Conservation (phyloP, 2,888 invertebrate genomes). For the Acronicta aceris region DNA sequence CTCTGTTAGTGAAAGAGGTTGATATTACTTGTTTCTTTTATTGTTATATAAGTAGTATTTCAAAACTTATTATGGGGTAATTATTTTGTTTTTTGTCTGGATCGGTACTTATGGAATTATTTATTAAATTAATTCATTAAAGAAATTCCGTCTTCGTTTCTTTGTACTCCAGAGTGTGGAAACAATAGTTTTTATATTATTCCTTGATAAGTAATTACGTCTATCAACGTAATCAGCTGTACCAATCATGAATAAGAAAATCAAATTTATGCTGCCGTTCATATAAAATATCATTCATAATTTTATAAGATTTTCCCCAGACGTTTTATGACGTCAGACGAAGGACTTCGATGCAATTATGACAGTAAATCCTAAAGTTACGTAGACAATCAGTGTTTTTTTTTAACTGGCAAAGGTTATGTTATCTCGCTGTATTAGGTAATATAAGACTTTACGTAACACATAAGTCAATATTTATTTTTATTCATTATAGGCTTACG, state of each 20-base stretch:
- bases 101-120: too few relatives aligned
- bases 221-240: too few relatives aligned
- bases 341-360: background rate
- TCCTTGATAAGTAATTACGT: too few relatives aligned
- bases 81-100: too few relatives aligned
- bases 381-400: background rate
- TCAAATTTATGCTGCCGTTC: conserved; percentile 18
- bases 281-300: conserved; percentile 15
- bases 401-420: background rate
- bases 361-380: conserved; percentile 5
- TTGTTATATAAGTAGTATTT: conserved; percentile 4
- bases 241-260: conserved; percentile 1
- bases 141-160: too few relatives aligned
- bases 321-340: conserved; percentile 10
- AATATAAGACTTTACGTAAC: conserved; percentile 26
- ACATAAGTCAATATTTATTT: too few relatives aligned
- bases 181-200: too few relatives aligned
- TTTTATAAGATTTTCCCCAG: conserved; percentile 6
- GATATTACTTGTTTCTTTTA: background rate
- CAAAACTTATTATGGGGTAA: background rate
- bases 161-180: too few relatives aligned
- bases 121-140: too few relatives aligned
- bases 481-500: too few relatives aligned
- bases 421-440: conserved; percentile 1
- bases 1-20: conserved; percentile 4